Percentiles rank a stretch among this genome's conserved stretches.
These are phyloP conservation scores for Gymnarchus niloticus DNA, from an alignment of 2,113 vertebrate species.

Conservation along the genomic window DNA sequence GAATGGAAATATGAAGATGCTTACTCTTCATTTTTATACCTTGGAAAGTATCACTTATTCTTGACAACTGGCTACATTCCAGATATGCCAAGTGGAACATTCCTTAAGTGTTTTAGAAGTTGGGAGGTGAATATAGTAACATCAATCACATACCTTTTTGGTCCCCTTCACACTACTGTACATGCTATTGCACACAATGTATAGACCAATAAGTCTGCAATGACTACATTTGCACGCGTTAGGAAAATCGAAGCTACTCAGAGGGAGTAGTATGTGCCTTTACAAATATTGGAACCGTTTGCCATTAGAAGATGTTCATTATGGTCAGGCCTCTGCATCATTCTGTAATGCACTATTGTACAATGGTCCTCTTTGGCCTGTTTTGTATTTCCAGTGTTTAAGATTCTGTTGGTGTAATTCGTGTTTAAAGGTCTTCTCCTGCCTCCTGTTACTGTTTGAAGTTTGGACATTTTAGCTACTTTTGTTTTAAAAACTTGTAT, in stretches of 20 bases:
- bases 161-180: conserved; percentile 15
- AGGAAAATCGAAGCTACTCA: neutral
- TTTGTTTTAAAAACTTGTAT: conserved; percentile 18
- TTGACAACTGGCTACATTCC: neutral
- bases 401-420: neutral
- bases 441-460: neutral
- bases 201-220: neutral
- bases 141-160: neutral
- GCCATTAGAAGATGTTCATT: neutral
- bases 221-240: neutral
- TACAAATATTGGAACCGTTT: neutral
- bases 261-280: neutral
- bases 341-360: neutral
- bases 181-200: neutral
- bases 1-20: conserved; percentile 9
- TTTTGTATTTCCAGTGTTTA: neutral
- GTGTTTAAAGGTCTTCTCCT: neutral
- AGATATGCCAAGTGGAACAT: neutral
- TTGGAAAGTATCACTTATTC: neutral
- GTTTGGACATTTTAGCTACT: neutral
- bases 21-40: neutral
- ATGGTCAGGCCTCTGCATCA: neutral
- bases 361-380: neutral
- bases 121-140: too few relatives aligned
- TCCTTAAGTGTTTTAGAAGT: too few relatives aligned